A percentile compares a stretch with the other conserved stretches of the same genome.
Conservation (phyloP, 1,140 invertebrate species). For the Maconellicoccus hirsutus region DNA sequence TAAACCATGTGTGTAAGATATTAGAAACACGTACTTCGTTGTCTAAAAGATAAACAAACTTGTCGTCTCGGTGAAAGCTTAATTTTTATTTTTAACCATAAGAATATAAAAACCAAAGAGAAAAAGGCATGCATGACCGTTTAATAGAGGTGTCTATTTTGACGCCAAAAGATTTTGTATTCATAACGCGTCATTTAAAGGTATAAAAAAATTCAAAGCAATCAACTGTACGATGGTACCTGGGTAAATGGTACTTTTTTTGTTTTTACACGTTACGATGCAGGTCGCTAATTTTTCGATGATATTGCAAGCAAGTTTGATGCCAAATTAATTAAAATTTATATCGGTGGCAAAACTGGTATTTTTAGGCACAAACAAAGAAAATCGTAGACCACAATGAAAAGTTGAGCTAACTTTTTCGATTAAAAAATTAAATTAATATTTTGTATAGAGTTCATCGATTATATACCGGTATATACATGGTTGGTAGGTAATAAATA, state of each 20-base stretch:
- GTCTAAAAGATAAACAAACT: background rate
- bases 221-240: too few relatives aligned
- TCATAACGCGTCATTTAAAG: background rate
- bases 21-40: background rate
- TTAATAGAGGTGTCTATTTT: background rate
- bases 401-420: background rate
- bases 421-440: constrained; percentile 7
- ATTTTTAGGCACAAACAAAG: background rate
- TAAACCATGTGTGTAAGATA: background rate
- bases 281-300: background rate
- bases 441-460: background rate
- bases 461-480: background rate
- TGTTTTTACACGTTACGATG: background rate
- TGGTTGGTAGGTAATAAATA: background rate
- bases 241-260: background rate
- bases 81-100: background rate
- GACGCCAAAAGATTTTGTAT: background rate
- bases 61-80: background rate
- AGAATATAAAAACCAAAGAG: background rate
- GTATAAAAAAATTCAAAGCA: background rate
- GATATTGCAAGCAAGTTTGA: background rate
- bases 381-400: background rate
- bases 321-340: constrained; percentile 10
- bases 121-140: background rate
- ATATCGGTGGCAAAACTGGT: background rate